Conservation (phyloP, 2,113 vertebrate species). For the Geococcyx californianus region DNA sequence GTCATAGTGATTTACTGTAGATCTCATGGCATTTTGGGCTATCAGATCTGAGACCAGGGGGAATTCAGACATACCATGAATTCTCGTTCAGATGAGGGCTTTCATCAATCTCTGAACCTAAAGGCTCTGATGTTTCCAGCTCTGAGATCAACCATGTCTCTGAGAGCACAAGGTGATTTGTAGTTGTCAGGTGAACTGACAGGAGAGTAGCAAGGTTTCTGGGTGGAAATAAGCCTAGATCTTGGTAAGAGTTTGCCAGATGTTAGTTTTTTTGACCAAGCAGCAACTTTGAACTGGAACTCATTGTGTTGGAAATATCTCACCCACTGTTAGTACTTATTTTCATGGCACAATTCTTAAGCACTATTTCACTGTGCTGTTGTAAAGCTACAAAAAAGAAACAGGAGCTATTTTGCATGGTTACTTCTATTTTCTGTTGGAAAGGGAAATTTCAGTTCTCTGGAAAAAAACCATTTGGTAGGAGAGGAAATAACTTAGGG, state of each 20-base stretch:
- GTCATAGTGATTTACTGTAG: neutral
- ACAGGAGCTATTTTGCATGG: neutral
- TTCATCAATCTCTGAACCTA: neutral
- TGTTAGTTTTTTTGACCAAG: neutral
- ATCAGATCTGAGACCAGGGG: neutral
- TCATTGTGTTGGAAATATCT: neutral
- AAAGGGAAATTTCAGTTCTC: neutral
- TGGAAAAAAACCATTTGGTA: neutral
- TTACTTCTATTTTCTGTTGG: neutral
- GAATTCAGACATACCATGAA: neutral
- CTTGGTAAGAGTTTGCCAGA: neutral
- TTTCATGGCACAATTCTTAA: neutral
- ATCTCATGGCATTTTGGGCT: neutral
- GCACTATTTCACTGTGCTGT: rapidly evolving
- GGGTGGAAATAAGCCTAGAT: neutral
- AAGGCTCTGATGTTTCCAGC: neutral
- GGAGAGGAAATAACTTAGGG: neutral
- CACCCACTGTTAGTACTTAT: neutral
- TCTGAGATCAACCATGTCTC: neutral
- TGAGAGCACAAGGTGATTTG: neutral
- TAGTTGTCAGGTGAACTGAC: neutral
- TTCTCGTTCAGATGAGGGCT: neutral
- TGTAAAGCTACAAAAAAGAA: neutral
- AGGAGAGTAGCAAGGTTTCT: neutral
- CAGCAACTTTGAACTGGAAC: neutral